These are phyloP conservation scores for Drepana falcataria DNA, from an alignment of 2,888 invertebrate genomes.

Conservation along the genomic window DNA sequence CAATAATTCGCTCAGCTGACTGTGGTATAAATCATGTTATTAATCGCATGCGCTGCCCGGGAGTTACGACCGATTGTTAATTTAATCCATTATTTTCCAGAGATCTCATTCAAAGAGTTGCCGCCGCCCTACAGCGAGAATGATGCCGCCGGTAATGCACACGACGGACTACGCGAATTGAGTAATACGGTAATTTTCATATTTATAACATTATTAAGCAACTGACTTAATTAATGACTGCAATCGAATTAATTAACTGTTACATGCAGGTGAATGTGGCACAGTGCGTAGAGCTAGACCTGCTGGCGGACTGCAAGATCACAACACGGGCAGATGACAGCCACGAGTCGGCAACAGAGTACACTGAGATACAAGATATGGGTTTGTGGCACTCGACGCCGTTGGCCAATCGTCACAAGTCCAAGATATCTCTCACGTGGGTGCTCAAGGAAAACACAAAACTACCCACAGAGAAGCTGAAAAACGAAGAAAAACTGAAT, in stretches of 20 bases:
- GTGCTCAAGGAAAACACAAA: constrained; percentile 79
- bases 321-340: constrained; percentile 32
- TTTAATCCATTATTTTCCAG: constrained; percentile 46
- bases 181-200: constrained; percentile 36
- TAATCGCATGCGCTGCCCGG: constrained; percentile 31
- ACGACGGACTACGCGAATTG: constrained; percentile 22
- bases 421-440: constrained; percentile 87
- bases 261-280: constrained; percentile 40
- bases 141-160: constrained; percentile 34
- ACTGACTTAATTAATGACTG: not conserved
- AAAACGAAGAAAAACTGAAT: constrained; percentile 33
- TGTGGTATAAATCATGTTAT: constrained; percentile 45
- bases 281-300: constrained; percentile 58
- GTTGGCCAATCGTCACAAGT: constrained; percentile 62
- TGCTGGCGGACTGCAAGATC: constrained; percentile 61
- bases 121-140: constrained; percentile 66
- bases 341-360: constrained; percentile 47
- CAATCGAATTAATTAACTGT: constrained; percentile 6
- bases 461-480: constrained; percentile 31
- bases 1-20: constrained; percentile 51
- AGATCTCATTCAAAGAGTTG: constrained; percentile 57
- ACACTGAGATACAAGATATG: constrained; percentile 69
- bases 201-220: constrained; percentile 6
- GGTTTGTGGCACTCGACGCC: constrained; percentile 74
- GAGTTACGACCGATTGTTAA: constrained; percentile 45